Evolutionary conservation across 2,797 vertebrate species (phyloP), one percentile per base, ranked within the genome.

Genomic region (Valencia hispanica): DNA sequence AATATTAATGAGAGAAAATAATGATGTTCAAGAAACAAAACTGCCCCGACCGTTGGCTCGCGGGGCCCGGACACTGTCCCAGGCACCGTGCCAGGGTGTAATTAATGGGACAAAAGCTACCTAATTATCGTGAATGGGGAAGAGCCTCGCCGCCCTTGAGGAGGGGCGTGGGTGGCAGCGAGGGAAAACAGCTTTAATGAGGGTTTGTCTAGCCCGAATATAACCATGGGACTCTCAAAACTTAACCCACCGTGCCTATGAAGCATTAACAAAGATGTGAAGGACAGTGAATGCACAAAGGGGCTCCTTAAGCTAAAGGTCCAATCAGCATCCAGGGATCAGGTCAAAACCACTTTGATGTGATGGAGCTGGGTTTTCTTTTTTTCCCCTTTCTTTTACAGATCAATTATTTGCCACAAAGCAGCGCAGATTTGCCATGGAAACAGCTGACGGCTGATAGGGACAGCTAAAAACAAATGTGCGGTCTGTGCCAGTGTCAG

Each of bases 81-180:
- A 84, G 87, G 86, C 87, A 81, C 87, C 66, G 79, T 86, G 91
- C 92, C 88, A 86, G 83, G 81, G 79, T 82, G 90, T 89, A 93
- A 95, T 95, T 94, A 94, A 84, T 73, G 83, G 89, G 93, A 95
- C 93, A 94, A 95, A 91, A 95, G 92, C 93, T 94, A 81, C 94
- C 95, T 93, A 95, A 95, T 95, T 95, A 95, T 93, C 92, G 80
- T 80, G 86, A 55, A 74, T 87, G 83, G 88, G 82, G 93, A 93
- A 89, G 89, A 90, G 82, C 66, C 77, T 74, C 0, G 51, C 70
- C 50, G 82, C 85, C 87, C 93, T 94, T 91, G 89, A 86, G 85
- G 87, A 88, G 80, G 88, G 89, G 85, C 83, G 85, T 80, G 85
- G 90, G 86, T 77, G 65, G 88, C 74, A 74, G 79, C 68, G 51